Percentiles rank a stretch among this genome's conserved stretches.
These are phyloP conservation scores for Accipiter cooperii DNA, from an alignment of 2,113 vertebrate species.

Conservation along the genomic window DNA sequence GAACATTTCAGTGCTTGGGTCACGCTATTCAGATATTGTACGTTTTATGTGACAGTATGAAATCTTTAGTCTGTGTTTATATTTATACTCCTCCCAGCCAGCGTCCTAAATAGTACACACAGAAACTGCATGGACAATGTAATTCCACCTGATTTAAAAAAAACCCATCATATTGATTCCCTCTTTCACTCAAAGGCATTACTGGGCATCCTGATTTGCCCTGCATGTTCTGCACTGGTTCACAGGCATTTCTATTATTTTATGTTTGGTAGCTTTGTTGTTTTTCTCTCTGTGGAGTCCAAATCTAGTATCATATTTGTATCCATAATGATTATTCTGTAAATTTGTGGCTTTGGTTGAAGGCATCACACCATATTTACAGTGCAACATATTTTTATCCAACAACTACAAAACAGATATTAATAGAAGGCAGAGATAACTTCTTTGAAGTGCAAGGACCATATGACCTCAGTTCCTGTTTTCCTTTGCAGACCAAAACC, in stretches of 20 bases:
- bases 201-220: not conserved
- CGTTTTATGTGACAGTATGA: not conserved
- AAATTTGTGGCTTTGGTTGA: not conserved
- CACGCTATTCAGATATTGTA: not conserved
- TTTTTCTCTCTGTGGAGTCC: not conserved
- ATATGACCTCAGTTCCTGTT: not conserved
- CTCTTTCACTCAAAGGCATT: not conserved
- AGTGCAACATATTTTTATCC: not conserved
- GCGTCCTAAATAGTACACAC: not conserved
- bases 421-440: not conserved
- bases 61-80: not conserved
- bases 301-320: not conserved
- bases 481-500: not conserved
- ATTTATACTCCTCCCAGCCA: not conserved
- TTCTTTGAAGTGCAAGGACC: not conserved
- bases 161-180: accelerated
- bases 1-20: not conserved
- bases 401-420: not conserved
- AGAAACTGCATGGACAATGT: not conserved
- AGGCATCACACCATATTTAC: not conserved
- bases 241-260: not conserved
- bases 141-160: not conserved
- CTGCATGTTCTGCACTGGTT: not conserved
- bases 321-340: not conserved
- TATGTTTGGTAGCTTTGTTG: not conserved